These are phyloP conservation scores for Psammodynastes pulverulentus DNA, from an alignment of 2,113 vertebrate species.

Conservation along the genomic window DNA sequence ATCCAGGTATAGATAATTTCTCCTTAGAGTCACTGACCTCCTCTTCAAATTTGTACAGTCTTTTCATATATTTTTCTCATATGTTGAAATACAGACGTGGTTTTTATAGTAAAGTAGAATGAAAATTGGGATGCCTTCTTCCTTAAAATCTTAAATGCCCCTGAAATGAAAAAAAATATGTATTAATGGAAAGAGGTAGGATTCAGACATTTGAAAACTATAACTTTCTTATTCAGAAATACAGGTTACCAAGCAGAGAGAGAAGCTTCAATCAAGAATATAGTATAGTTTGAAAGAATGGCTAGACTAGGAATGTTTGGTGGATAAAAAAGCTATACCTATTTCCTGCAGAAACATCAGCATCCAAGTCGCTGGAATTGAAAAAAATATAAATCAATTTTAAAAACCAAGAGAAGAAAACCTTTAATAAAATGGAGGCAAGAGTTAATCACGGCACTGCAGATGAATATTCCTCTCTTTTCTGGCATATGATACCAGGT, in stretches of 20 bases:
- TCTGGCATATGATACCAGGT: background rate
- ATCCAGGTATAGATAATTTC: background rate
- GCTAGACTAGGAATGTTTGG: background rate
- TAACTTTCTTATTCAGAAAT: background rate
- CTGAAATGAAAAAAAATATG: background rate
- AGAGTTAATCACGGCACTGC: background rate
- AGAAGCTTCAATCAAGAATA: background rate
- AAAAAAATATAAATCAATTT: background rate
- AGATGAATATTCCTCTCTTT: background rate
- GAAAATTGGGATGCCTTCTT: background rate
- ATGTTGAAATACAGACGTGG: background rate
- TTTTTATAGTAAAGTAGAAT: background rate
- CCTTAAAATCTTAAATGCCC: background rate
- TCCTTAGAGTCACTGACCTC: background rate
- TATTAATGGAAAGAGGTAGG: background rate
- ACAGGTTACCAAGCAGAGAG: background rate
- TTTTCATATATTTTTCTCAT: background rate
- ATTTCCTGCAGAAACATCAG: background rate
- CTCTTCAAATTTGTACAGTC: background rate
- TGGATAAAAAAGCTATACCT: background rate
- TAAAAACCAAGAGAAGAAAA: background rate
- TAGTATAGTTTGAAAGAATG: background rate
- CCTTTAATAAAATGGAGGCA: background rate
- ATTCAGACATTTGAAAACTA: background rate
- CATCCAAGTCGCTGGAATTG: background rate